phyloP scores from a whole-genome alignment of 2,797 vertebrate species.

The Parauchenoglanis ngamensis region DNA sequence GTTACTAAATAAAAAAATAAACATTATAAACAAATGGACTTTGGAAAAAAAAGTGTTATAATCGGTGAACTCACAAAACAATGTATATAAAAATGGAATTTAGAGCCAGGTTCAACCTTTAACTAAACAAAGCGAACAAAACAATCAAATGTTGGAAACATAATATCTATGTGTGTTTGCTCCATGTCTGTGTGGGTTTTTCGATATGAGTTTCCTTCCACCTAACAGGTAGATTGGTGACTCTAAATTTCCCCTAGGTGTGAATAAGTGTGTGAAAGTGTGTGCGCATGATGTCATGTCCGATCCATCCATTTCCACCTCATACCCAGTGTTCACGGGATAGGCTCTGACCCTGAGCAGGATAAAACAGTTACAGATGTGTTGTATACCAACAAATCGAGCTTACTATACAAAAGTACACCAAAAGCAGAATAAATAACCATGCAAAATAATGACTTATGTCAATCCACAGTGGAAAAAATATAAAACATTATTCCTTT shows the following conservation, averaged over 20 bases:
- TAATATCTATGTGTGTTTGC: not conserved
- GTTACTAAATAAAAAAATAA: not conserved
- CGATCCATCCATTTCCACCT: not conserved
- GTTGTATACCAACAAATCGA: not conserved
- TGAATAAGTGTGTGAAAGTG: not conserved
- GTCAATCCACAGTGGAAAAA: not conserved
- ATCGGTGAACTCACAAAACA: not conserved
- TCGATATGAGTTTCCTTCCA: not conserved
- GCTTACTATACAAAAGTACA: not conserved
- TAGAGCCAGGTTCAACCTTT: not conserved
- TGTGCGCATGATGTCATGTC: not conserved
- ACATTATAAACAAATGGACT: not conserved
- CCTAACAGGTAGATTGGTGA: not conserved
- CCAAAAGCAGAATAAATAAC: not conserved
- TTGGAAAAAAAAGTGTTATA: not conserved
- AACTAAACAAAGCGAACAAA: not conserved
- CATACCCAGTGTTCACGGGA: not conserved
- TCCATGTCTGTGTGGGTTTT: not conserved
- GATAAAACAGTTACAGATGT: slow-evolving; percentile 2
- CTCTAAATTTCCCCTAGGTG: not conserved
- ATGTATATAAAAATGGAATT: not conserved
- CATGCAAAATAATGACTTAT: not conserved
- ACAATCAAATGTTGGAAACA: not conserved
- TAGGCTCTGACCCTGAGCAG: too few relatives aligned
- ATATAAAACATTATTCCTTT: slow-evolving; percentile 2